Conservation (phyloP, 2,888 invertebrate genomes). For the Drosophila cognata region DNA sequence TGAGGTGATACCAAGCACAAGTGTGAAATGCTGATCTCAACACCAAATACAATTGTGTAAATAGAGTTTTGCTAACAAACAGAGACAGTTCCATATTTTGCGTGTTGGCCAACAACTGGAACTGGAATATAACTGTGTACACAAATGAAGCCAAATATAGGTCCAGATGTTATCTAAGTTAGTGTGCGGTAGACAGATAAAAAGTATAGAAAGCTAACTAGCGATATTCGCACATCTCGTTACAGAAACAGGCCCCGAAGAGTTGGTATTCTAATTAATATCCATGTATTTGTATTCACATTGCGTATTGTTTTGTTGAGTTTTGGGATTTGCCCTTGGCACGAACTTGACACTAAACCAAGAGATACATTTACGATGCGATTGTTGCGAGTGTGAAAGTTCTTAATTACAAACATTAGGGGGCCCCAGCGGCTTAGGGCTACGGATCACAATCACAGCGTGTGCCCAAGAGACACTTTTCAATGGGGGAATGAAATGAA, state of each 20-base stretch:
- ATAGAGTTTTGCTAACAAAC: constrained; percentile 47
- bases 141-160: constrained; percentile 39
- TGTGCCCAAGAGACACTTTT: constrained; percentile 78
- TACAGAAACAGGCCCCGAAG: neutral
- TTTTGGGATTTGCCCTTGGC: constrained; percentile 65
- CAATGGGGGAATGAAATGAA: constrained; percentile 57
- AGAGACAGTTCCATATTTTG: constrained; percentile 33
- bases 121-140: constrained; percentile 27
- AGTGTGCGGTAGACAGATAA: neutral
- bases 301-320: constrained; percentile 17
- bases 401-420: constrained; percentile 84
- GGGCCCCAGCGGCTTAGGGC: constrained; percentile 78
- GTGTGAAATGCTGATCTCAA: constrained; percentile 26
- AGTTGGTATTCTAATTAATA: constrained; percentile 68
- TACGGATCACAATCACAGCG: constrained; percentile 72
- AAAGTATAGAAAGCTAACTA: neutral
- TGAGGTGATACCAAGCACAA: constrained; percentile 23
- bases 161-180: constrained; percentile 25
- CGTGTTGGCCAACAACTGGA: constrained; percentile 24
- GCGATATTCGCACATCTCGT: constrained; percentile 32
- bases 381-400: constrained; percentile 85
- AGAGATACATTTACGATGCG: constrained; percentile 76
- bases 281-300: constrained; percentile 29
- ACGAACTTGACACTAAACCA: constrained; percentile 77
- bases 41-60: constrained; percentile 68